These are phyloP conservation scores for Melanerpes formicivorus DNA, from an alignment of 2,113 vertebrate genomes.

Conservation along the genomic window DNA sequence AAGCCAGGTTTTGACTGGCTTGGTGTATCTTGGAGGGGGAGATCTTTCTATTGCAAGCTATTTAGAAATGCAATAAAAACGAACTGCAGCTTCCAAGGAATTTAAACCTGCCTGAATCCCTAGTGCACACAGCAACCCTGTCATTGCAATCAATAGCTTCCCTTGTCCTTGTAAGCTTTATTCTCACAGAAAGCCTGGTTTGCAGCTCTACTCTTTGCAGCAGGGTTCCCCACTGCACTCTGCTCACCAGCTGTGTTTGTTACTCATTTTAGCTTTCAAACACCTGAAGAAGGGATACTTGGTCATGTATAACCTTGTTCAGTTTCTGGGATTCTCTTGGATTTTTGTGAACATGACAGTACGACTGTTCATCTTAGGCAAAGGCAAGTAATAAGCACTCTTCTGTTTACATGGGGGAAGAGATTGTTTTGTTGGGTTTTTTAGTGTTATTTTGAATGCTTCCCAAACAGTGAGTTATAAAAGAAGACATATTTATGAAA, in stretches of 20 bases:
- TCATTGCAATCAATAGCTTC: not conserved
- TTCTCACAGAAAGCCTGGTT: not conserved
- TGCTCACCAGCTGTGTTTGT: not conserved
- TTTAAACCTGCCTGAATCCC: not conserved
- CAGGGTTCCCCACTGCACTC: not conserved
- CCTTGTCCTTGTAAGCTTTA: not conserved
- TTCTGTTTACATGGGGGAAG: not conserved
- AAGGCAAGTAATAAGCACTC: slow-evolving; percentile 79
- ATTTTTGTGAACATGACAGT: slow-evolving; percentile 97
- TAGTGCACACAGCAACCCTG: not conserved
- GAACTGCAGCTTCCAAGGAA: not conserved
- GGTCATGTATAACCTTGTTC: slow-evolving; percentile 93
- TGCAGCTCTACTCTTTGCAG: not conserved
- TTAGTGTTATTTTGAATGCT: not conserved
- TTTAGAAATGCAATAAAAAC: not conserved
- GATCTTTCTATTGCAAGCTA: not conserved
- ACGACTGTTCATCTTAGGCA: slow-evolving; percentile 88
- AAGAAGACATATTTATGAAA: not conserved
- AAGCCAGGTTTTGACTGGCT: not conserved
- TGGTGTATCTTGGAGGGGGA: not conserved
- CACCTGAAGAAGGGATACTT: slow-evolving; percentile 89
- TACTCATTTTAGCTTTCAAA: slow-evolving; percentile 71
- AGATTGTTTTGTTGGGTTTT: not conserved
- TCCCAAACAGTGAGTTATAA: not conserved
- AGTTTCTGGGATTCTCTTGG: slow-evolving; percentile 97